Evolutionary conservation across 2,888 invertebrate genomes (phyloP), one percentile per base, ranked within the genome.

Genomic region (Clepsis dumicolana): DNA sequence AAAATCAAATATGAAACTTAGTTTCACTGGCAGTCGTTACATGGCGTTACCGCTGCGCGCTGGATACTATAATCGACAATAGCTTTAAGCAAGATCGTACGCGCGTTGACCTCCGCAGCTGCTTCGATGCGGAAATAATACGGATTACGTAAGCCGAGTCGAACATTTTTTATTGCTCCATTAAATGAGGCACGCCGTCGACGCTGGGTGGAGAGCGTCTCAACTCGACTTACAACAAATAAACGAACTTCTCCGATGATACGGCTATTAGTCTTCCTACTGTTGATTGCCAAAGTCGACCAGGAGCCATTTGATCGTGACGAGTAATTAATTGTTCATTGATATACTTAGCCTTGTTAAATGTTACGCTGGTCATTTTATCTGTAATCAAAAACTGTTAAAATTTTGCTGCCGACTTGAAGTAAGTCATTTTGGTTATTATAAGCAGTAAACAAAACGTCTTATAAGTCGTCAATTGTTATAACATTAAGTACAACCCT

Each of bases 121-220:
- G 86, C 86, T 84, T 83, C 83, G 87, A 90, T 87, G 88, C 91
- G 93, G 93, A 93, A 92, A 93, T 91, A 91, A 90, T 88, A 89
- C 84, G 85, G 86, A 88, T 92, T 92, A 91, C 93, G 93, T 92
- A 93, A 93, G 90, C 87, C 80, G 80, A 89, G 90, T 90, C 92
- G 91, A 92, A 90, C 89, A 88, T 91, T 93, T 93, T 93, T 93
- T 93, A 93, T 91, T 90, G 88, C 90, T 87, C 89, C 85, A 91
- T 91, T 90, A 91, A 91, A 92, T 89, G 91, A 92, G 91, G 93
- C 92, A 90, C 91, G 84, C 86, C 81, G 87, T 81, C 85, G 81
- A 79, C 83, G 80, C 77, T 85, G 91, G 91, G 91, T 91, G 90
- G 89, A 89, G 84, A 88, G 85, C 84, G 84, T 85, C 76, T 85